These are phyloP conservation scores for Potamilus streckersoni DNA, from an alignment of 1,140 invertebrate species.

Conservation along the genomic window DNA sequence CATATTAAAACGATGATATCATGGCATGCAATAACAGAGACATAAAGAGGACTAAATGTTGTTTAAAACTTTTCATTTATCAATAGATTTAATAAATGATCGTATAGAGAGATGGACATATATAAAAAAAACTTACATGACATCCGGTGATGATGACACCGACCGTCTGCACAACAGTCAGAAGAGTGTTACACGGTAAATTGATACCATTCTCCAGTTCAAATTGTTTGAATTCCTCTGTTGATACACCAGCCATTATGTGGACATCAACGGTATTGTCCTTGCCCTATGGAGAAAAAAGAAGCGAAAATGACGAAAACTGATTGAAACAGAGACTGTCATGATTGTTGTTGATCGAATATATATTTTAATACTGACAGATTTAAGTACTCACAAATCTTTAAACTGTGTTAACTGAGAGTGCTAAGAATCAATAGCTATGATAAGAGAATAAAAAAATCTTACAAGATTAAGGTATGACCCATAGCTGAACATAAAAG, in stretches of 20 bases:
- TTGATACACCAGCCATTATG: constrained; percentile 19
- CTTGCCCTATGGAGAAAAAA: background rate
- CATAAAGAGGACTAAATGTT: background rate
- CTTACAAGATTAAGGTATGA: too few species aligned
- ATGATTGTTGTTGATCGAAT: too few species aligned
- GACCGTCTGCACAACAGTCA: constrained; percentile 6
- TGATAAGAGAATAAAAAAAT: too few species aligned
- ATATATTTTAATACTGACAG: too few species aligned
- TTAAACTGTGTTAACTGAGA: too few species aligned
- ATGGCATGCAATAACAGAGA: too few species aligned
- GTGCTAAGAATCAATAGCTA: too few species aligned
- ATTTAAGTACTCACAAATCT: too few species aligned
- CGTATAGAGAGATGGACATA: background rate
- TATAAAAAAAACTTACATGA: constrained; percentile 8
- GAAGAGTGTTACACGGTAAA: constrained; percentile 10
- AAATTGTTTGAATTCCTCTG: constrained; percentile 21
- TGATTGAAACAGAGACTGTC: too few species aligned
- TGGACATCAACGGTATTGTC: constrained; percentile 13
- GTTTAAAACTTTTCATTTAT: background rate
- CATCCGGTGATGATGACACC: constrained; percentile 17
- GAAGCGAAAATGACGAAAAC: too few species aligned
- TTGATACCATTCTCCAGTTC: constrained; percentile 21
- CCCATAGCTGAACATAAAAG: too few species aligned
- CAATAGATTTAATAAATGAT: background rate
- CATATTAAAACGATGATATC: background rate